Percentiles rank a stretch among this genome's conserved stretches.
These are phyloP conservation scores for Cremastinae sp. DNA, from an alignment of 2,888 invertebrate genomes.

Conservation along the genomic window DNA sequence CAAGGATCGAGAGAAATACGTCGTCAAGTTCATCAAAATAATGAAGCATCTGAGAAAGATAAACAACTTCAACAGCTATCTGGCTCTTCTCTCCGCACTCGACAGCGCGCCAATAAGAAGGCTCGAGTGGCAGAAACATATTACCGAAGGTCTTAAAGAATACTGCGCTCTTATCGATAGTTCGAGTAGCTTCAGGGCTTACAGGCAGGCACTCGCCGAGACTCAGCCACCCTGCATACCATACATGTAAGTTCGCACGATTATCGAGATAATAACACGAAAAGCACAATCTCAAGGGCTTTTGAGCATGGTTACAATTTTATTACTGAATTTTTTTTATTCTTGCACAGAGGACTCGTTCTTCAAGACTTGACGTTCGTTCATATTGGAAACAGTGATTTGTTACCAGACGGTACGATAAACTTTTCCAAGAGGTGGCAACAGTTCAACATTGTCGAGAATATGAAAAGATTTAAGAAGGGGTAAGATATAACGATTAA, in stretches of 20 bases:
- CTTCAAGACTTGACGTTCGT: conserved; percentile 99
- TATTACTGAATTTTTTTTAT: not conserved
- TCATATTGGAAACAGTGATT: conserved; percentile 97
- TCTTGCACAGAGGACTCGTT: conserved; percentile 94
- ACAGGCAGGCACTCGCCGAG: conserved; percentile 95
- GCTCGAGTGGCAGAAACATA: conserved; percentile 96
- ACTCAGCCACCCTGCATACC: conserved; percentile 99
- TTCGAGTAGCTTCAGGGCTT: conserved; percentile 98
- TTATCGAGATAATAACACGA: not conserved
- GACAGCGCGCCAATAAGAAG: conserved; percentile 97
- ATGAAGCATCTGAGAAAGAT: conserved; percentile 98
- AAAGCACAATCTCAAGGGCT: not conserved
- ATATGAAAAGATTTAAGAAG: conserved; percentile 98
- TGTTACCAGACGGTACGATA: conserved; percentile 91
- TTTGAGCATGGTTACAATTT: not conserved
- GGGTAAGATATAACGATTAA: conserved; percentile 85
- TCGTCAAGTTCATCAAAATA: conserved; percentile 97
- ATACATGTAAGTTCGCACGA: conserved; percentile 90
- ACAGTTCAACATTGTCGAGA: conserved; percentile 98
- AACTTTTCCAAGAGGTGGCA: conserved; percentile 99
- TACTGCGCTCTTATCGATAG: conserved; percentile 98
- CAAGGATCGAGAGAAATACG: conserved; percentile 97
- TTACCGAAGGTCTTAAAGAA: conserved; percentile 95
- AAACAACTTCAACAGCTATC: conserved; percentile 99
- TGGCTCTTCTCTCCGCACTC: conserved; percentile 96